A percentile compares a stretch with the other conserved stretches of the same genome.
These are phyloP conservation scores for Cardinalis cardinalis DNA, from an alignment of 2,113 vertebrate genomes.

Conservation along the genomic window DNA sequence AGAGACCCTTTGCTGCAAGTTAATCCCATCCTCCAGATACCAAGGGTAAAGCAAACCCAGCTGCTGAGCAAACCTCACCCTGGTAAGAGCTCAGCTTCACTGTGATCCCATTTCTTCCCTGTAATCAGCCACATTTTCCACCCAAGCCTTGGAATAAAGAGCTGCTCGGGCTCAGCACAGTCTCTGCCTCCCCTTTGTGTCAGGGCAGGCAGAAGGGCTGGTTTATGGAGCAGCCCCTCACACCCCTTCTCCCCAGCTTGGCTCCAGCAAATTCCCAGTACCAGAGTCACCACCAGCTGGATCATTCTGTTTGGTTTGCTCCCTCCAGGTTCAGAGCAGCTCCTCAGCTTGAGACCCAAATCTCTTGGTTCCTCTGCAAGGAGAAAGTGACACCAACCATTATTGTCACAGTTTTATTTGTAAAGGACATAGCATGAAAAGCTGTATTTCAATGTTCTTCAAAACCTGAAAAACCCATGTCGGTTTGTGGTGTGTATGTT, in stretches of 20 bases:
- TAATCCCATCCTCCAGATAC: neutral
- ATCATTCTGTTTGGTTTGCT: neutral
- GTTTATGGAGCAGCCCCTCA: neutral
- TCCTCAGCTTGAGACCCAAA: neutral
- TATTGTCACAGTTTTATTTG: slow-evolving; percentile 79
- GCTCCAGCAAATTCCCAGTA: neutral
- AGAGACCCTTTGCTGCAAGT: neutral
- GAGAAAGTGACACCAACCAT: slow-evolving; percentile 36
- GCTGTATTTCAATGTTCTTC: slow-evolving; percentile 77
- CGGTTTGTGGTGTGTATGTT: slow-evolving; percentile 71
- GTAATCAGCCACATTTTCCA: fast-evolving
- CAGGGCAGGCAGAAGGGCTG: neutral
- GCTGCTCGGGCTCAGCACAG: fast-evolving
- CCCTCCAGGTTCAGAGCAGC: neutral
- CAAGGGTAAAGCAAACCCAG: neutral
- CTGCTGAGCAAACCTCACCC: fast-evolving
- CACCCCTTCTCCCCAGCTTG: fast-evolving
- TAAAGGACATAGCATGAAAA: slow-evolving; percentile 82
- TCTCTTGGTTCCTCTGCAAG: neutral
- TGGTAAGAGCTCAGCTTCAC: neutral
- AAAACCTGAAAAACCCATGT: slow-evolving; percentile 77
- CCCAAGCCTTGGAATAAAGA: neutral
- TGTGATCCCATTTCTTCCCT: neutral
- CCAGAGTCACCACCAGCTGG: neutral
- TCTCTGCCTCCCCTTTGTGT: neutral